Evolutionary conservation across 2,797 vertebrate species (phyloP).

Genomic region (Tachyglossus aculeatus): DNA sequence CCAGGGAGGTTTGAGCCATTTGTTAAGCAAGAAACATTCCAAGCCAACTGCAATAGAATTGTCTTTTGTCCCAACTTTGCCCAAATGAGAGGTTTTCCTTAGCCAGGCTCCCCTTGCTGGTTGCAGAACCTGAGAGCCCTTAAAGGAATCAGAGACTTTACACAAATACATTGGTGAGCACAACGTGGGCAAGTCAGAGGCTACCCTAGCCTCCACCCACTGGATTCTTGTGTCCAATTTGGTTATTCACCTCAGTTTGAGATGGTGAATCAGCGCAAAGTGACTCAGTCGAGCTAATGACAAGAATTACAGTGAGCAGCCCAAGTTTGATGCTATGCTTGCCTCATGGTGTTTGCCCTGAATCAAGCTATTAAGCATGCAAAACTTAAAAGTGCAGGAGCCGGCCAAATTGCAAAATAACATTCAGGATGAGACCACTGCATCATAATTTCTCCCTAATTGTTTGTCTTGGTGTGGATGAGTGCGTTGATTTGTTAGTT

Average conservation of each 20-base stretch:
- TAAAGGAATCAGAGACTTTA: constrained; percentile 13
- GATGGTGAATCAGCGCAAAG: constrained; percentile 37
- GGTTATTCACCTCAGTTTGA: not conserved
- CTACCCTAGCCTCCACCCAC: constrained; percentile 13
- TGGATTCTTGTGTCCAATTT: constrained; percentile 24
- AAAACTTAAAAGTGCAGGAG: constrained; percentile 50
- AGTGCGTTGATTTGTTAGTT: constrained; percentile 19
- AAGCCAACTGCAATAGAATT: constrained; percentile 49
- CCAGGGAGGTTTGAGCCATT: constrained; percentile 62
- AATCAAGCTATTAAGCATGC: constrained; percentile 31
- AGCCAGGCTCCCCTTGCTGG: constrained; percentile 22
- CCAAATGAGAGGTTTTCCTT: constrained; percentile 53
- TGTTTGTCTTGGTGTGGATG: constrained; percentile 49
- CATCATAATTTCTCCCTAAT: constrained; percentile 24
- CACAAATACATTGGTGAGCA: constrained; percentile 14
- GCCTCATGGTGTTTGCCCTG: constrained; percentile 19
- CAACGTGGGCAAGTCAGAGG: constrained; percentile 33
- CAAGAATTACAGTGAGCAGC: not conserved
- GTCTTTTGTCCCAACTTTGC: constrained; percentile 56
- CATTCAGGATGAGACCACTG: constrained; percentile 27
- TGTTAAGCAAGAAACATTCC: constrained; percentile 49
- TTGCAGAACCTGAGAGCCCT: constrained; percentile 10
- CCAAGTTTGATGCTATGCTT: constrained; percentile 12
- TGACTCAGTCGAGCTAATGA: constrained; percentile 41
- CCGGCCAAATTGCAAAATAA: constrained; percentile 31